These are phyloP conservation scores for Pycnonotus jocosus DNA, from an alignment of 2,113 vertebrate species.

Conservation along the genomic window DNA sequence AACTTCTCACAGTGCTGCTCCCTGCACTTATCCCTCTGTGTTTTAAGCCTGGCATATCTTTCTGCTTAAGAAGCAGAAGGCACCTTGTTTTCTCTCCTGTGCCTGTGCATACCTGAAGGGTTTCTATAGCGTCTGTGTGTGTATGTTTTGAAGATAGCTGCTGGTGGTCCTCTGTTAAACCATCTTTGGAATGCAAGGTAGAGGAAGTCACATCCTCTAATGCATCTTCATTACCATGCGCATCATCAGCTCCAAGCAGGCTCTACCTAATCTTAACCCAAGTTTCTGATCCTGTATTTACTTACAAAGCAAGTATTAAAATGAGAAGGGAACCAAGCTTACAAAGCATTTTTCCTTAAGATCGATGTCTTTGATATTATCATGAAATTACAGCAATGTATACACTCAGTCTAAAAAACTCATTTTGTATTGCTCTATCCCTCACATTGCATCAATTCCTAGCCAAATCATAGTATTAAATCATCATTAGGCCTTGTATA, in stretches of 20 bases:
- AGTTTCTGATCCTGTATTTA: not conserved
- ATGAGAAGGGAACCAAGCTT: not conserved
- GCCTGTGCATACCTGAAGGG: not conserved
- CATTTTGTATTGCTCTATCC: not conserved
- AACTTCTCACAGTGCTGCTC: not conserved
- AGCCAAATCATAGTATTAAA: not conserved
- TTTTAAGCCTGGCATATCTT: not conserved
- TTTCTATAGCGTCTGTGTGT: fast-evolving
- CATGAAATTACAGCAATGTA: not conserved
- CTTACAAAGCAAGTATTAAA: not conserved
- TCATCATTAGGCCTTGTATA: not conserved
- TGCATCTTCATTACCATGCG: not conserved
- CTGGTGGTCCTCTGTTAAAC: not conserved
- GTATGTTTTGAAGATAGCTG: not conserved
- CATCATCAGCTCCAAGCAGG: not conserved
- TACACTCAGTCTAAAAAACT: not conserved
- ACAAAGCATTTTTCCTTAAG: not conserved
- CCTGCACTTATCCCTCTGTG: not conserved
- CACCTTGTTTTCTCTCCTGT: not conserved
- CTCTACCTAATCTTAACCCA: not conserved
- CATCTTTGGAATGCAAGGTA: not conserved
- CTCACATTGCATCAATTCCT: not conserved
- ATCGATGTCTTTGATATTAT: not conserved
- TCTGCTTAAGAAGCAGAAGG: not conserved
- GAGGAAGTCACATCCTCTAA: not conserved